These are phyloP conservation scores for Notarius lentiginosus DNA, from an alignment of 2,113 vertebrate species.

Conservation along the genomic window DNA sequence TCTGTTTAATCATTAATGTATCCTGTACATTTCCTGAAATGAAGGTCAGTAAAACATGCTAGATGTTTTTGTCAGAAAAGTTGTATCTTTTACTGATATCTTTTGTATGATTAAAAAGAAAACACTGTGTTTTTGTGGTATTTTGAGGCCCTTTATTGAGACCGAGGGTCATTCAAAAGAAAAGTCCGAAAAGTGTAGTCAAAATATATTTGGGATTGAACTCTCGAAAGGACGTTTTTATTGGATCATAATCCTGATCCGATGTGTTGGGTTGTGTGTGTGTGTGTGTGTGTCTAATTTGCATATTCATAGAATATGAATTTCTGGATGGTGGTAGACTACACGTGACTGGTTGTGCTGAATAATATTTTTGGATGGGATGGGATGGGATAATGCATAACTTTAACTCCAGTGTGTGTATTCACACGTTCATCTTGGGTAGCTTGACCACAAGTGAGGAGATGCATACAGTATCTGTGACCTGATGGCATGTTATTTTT, in stretches of 20 bases:
- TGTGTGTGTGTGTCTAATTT: background rate
- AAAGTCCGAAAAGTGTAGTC: background rate
- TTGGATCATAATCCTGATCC: background rate
- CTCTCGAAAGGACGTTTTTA: rapidly evolving
- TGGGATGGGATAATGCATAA: background rate
- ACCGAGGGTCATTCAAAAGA: background rate
- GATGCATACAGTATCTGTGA: background rate
- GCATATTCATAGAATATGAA: background rate
- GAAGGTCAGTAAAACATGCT: constrained; percentile 46
- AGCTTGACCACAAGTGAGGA: background rate
- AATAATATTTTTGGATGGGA: background rate
- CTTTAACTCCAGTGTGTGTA: background rate
- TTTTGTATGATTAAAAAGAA: constrained; percentile 55
- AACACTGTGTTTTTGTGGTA: constrained; percentile 5
- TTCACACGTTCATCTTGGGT: background rate
- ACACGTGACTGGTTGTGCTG: background rate
- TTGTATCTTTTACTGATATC: constrained; percentile 44
- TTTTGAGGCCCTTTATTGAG: background rate
- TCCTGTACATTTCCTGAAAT: constrained; percentile 41
- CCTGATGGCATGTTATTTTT: background rate
- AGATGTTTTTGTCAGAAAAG: constrained; percentile 31
- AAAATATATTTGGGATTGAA: background rate
- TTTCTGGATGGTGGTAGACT: background rate
- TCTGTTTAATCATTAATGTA: constrained; percentile 28
- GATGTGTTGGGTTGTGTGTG: too few species aligned